These are phyloP conservation scores for Rhinichthys klamathensis DNA, from an alignment of 2,113 vertebrate genomes.

Conservation along the genomic window DNA sequence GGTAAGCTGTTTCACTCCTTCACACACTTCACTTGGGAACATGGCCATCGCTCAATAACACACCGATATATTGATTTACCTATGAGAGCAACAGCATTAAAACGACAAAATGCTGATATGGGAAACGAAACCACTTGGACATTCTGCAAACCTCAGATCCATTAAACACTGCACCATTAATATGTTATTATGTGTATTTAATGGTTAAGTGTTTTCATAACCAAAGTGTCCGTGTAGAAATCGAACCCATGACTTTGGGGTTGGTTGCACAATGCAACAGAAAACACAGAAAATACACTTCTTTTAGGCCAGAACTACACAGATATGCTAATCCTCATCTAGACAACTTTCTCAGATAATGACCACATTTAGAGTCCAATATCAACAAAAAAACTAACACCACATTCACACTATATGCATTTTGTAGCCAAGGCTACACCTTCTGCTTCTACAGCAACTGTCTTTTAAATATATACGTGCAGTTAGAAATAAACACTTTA, in stretches of 20 bases:
- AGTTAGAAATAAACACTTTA: background rate
- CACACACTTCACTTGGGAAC: conserved; percentile 4
- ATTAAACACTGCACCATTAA: conserved; percentile 11
- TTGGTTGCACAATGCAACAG: background rate
- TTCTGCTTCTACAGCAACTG: background rate
- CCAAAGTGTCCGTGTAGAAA: background rate
- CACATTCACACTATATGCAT: background rate
- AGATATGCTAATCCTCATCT: background rate
- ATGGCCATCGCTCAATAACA: conserved; percentile 2
- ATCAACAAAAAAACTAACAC: background rate
- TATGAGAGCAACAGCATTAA: conserved; percentile 12
- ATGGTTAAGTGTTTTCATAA: background rate
- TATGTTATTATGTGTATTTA: conserved; percentile 10
- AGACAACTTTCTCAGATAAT: background rate
- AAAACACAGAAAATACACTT: background rate
- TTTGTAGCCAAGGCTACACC: background rate
- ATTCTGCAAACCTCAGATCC: conserved; percentile 1
- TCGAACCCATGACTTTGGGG: background rate
- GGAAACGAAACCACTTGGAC: background rate
- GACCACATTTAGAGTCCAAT: background rate
- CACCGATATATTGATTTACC: conserved; percentile 24
- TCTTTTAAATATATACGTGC: background rate
- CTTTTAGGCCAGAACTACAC: background rate
- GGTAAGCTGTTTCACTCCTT: background rate
- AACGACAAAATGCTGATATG: conserved; percentile 5